phyloP scores from a whole-genome alignment of 37 sponge, comb jelly and placozoan genomes.

The Aplysina aerophoba region DNA sequence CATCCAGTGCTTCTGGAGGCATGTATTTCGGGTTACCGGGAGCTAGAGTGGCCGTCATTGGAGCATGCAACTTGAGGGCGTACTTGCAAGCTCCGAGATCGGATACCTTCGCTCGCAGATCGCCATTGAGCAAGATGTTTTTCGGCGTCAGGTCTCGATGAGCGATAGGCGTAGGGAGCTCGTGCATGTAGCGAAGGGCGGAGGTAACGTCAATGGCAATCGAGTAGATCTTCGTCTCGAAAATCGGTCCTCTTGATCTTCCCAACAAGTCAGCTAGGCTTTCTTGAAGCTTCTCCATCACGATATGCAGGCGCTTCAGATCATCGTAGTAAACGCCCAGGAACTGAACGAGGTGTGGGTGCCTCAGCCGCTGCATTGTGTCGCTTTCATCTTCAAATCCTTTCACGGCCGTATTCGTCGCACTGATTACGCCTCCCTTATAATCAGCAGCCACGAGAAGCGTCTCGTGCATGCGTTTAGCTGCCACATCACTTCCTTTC shows the following conservation, averaged over 20 bases:
- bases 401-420: background rate
- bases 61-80: background rate
- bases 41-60: background rate
- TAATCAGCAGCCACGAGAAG: background rate
- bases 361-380: background rate
- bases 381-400: background rate
- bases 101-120: slow-evolving; percentile 17
- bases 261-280: background rate
- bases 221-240: background rate
- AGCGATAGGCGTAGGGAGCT: background rate
- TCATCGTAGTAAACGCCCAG: slow-evolving; percentile 7
- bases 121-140: slow-evolving; percentile 13
- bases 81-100: slow-evolving; percentile 27
- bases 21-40: slow-evolving; percentile 30
- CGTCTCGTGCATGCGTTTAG: slow-evolving; percentile 2
- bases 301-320: background rate
- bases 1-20: slow-evolving; percentile 26
- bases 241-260: background rate
- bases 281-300: background rate
- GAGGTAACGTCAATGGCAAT: slow-evolving; percentile 19
- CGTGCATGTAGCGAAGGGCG: slow-evolving; percentile 21
- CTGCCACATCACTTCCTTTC: slow-evolving; percentile 17
- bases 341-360: slow-evolving; percentile 26
- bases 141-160: slow-evolving; percentile 36
- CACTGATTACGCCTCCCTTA: background rate